phyloP scores from a whole-genome alignment of 2,888 invertebrate species.

The Cheilosia soror region DNA sequence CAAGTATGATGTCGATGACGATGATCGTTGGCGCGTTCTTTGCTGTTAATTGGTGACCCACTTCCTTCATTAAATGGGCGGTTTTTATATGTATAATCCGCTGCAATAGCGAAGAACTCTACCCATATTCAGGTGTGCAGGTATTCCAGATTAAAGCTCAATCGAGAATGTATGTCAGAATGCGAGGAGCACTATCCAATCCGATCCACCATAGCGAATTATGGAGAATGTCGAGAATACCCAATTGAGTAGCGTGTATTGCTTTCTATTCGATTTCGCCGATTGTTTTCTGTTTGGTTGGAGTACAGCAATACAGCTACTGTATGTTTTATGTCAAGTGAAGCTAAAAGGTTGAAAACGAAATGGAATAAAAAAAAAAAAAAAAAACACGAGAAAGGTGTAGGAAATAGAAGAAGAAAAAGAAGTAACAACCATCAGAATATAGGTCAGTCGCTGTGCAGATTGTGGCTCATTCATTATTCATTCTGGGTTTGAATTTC shows the following conservation, averaged over 20 bases:
- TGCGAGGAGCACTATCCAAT: constrained; percentile 10
- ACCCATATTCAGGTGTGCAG: constrained; percentile 50
- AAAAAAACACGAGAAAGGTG: neutral
- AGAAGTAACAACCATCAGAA: neutral
- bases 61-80: constrained; percentile 48
- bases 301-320: neutral
- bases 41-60: constrained; percentile 54
- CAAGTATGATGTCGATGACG: constrained; percentile 10
- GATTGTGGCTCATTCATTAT: constrained; percentile 32
- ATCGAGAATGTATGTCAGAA: constrained; percentile 57
- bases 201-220: neutral
- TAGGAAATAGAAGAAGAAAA: neutral
- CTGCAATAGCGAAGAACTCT: constrained; percentile 25
- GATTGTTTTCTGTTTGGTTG: constrained; percentile 47
- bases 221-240: constrained; percentile 49
- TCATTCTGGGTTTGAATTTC: constrained; percentile 15
- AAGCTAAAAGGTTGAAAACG: constrained; percentile 27
- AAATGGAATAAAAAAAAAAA: constrained; percentile 8
- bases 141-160: constrained; percentile 57
- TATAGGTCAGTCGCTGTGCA: constrained; percentile 56
- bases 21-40: constrained; percentile 24
- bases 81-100: constrained; percentile 33
- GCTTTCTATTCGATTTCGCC: constrained; percentile 67
- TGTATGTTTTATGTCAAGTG: constrained; percentile 44
- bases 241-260: constrained; percentile 38